Evolutionary conservation across 1,140 invertebrate genomes (phyloP).

Genomic region (Drosophila parvula): DNA sequence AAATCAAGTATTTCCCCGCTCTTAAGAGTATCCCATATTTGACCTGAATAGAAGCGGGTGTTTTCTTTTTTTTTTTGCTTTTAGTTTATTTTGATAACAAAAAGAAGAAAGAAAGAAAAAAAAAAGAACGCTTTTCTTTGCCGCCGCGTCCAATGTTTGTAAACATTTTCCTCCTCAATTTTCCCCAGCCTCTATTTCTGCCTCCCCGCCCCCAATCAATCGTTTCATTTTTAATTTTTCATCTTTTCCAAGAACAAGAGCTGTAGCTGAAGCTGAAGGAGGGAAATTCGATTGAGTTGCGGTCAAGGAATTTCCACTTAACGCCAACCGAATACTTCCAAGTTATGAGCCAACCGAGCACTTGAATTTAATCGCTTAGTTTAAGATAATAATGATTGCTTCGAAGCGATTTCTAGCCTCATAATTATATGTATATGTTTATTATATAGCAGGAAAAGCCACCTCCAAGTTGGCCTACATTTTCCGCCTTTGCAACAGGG

Average conservation of each 20-base stretch:
- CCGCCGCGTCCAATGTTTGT: conserved; percentile 44
- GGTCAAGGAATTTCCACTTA: conserved; percentile 11
- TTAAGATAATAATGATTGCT: background rate
- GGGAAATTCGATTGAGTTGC: conserved; percentile 13
- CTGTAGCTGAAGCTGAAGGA: rapidly evolving
- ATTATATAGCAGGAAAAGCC: background rate
- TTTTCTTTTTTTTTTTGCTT: background rate
- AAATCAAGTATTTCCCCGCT: background rate
- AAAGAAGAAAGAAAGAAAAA: background rate
- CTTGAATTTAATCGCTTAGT: conserved; percentile 1
- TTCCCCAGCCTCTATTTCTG: background rate
- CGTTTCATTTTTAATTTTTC: conserved; percentile 27
- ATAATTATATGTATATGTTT: background rate
- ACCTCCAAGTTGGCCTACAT: background rate
- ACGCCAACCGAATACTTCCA: background rate
- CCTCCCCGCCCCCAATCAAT: background rate
- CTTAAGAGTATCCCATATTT: conserved; percentile 12
- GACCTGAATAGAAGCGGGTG: background rate
- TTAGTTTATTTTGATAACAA: conserved; percentile 45
- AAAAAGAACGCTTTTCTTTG: conserved; percentile 1
- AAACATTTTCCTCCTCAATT: conserved; percentile 23
- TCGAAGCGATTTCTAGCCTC: background rate
- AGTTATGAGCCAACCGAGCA: background rate
- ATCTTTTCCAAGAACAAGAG: conserved; percentile 1
- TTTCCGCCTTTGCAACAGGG: background rate